phyloP scores from a whole-genome alignment of 2,888 invertebrate genomes.

The Dexiosoma caninum region DNA sequence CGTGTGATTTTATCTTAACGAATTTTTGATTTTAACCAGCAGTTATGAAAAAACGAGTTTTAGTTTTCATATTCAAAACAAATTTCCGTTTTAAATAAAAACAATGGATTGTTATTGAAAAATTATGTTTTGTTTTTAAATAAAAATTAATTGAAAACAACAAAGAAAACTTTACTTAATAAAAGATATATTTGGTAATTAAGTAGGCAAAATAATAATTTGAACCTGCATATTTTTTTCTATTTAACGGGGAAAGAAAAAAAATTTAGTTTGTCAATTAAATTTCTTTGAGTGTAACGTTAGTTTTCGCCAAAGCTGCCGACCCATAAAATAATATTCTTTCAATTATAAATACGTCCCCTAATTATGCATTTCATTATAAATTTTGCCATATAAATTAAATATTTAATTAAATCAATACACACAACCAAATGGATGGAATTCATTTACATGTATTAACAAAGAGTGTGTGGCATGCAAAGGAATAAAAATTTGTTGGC shows the following conservation, averaged over 20 bases:
- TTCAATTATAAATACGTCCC: conserved; percentile 13
- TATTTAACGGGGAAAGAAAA: not conserved
- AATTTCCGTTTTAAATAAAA: not conserved
- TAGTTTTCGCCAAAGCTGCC: not conserved
- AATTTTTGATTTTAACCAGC: conserved; percentile 18
- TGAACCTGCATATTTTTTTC: not conserved
- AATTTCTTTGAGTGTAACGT: conserved; percentile 11
- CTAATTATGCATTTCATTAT: conserved; percentile 31
- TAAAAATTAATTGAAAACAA: not conserved
- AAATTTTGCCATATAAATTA: not conserved
- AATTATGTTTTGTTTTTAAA: not conserved
- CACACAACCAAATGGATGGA: not conserved
- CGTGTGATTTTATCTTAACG: conserved; percentile 25
- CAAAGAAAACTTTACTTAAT: no score
- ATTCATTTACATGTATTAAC: conserved; percentile 12
- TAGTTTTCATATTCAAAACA: conserved; percentile 2
- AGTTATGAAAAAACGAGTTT: conserved; percentile 45
- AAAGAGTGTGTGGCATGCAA: not conserved
- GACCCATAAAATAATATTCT: not conserved
- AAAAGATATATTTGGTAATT: no score
- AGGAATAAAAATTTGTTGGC: not conserved
- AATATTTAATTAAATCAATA: conserved; percentile 1
- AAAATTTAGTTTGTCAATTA: not conserved
- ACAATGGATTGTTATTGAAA: no score
- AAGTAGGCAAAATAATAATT: not conserved